Evolutionary conservation across 1,140 invertebrate species (phyloP), one percentile per base, ranked within the genome.

Genomic region (Ridgeia piscesae): DNA sequence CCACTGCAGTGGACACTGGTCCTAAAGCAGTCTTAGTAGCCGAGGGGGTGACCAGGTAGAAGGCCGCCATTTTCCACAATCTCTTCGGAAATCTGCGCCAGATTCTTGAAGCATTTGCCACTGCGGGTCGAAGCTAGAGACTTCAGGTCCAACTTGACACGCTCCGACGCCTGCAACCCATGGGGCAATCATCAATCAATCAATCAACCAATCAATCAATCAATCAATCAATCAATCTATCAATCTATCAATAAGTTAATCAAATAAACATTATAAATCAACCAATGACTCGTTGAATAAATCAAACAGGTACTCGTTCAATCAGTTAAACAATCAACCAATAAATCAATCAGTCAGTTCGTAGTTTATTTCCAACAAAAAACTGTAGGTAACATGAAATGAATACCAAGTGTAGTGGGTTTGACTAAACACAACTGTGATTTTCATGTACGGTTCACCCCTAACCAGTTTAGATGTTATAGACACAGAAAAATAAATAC

Each of bases 101-200:
- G 34, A 14, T 42, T 91, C 11, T 91, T 33, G 42, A 48, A 91
- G 48, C 33, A 42, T 33, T 35, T 91, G 34, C 48, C 33, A 35
- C 48, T 42, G 33, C 8, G 33, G 14, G 34, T 27, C 17, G 91
- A 91, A 42, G 9, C 27, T 8, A 91, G 91, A 42, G 34, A n/a
- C 34, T 33, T 33, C 33, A 91, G 4, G 17, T 50, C 48, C 17
- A 48, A 35, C 91, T 91, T 35, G 34, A 91, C 48, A n/a, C 91
- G 91, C 1, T 91, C 91, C 9, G 91, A 35, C 35, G 91, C 91
- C 91, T 91, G 91, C 42, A 91, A 50, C 21, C 31, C 21, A 91
- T 4, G 17, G n/a, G 14, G 27, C n/a, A n/a, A n/a, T n/a, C n/a
- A 77, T 21, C 58, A 77, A 21, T 77, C 27, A 6, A 4, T 42